phyloP scores from a whole-genome alignment of 53 echinoderm and acorn worm species.

The Holothuria scabra region DNA sequence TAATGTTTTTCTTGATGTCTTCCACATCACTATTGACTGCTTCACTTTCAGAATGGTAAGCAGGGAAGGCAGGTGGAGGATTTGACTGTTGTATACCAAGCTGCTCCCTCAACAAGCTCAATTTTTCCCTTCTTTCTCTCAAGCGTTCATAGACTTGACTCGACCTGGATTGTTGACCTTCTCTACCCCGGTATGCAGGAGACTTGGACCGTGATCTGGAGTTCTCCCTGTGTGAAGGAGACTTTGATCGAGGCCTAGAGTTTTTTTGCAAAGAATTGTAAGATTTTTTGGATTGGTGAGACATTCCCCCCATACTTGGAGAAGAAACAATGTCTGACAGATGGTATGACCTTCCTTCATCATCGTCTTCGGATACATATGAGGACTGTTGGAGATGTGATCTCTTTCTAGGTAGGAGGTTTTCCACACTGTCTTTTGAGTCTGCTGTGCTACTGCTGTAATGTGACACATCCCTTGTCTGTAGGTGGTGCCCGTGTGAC shows the following conservation, averaged over 20 bases:
- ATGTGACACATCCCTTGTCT: constrained; percentile 53
- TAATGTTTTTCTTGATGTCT: constrained; percentile 48
- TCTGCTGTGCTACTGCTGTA: constrained; percentile 86
- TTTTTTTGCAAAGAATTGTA: constrained; percentile 29
- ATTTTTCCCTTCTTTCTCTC: constrained; percentile 77
- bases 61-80: constrained; percentile 43
- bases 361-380: constrained; percentile 34
- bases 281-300: constrained; percentile 16
- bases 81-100: constrained; percentile 68
- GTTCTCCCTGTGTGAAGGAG: constrained; percentile 50
- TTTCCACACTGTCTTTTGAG: constrained; percentile 65
- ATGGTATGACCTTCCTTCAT: constrained; percentile 87
- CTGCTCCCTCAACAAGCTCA: constrained; percentile 84
- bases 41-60: constrained; percentile 78
- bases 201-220: constrained; percentile 64
- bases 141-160: constrained; percentile 89
- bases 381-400: constrained; percentile 47
- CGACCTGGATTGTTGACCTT: constrained; percentile 52
- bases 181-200: constrained; percentile 42
- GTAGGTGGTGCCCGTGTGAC: neutral
- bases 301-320: neutral
- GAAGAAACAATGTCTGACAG: constrained; percentile 96
- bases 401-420: constrained; percentile 27
- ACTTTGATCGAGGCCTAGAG: constrained; percentile 61
- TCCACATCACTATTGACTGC: constrained; percentile 43